These are phyloP conservation scores for Cosmorhoe ocellata DNA, from an alignment of 2,888 invertebrate species.

Conservation along the genomic window DNA sequence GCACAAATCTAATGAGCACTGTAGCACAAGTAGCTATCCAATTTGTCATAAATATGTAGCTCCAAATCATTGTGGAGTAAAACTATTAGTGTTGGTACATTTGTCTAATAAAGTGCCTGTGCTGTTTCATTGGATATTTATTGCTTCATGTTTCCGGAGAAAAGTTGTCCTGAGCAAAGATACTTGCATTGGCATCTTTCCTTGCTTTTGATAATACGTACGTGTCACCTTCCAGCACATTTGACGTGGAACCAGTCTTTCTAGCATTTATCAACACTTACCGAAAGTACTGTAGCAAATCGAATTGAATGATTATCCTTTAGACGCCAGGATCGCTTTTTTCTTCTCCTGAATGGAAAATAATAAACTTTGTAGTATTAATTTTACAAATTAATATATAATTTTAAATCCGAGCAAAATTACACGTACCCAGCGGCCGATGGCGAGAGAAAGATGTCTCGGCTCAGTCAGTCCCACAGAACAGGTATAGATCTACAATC, in stretches of 20 bases:
- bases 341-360: slow-evolving; percentile 66
- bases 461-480: too few relatives aligned
- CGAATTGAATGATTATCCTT: slow-evolving; percentile 70
- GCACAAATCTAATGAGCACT: not conserved
- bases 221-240: slow-evolving; percentile 82
- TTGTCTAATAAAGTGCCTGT: too few relatives aligned
- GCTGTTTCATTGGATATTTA: not conserved
- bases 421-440: slow-evolving; percentile 75
- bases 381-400: slow-evolving; percentile 45
- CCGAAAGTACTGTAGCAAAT: slow-evolving; percentile 79
- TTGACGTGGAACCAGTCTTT: slow-evolving; percentile 78
- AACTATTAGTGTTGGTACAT: too few relatives aligned
- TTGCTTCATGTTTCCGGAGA: not conserved
- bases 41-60: slow-evolving; percentile 3
- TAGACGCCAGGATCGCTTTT: slow-evolving; percentile 72
- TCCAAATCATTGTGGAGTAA: not conserved
- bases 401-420: slow-evolving; percentile 35
- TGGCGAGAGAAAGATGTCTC: slow-evolving; percentile 69
- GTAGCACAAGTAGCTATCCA: not conserved
- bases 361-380: slow-evolving; percentile 46
- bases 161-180: slow-evolving; percentile 29
- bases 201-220: slow-evolving; percentile 77
- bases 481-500: too few relatives aligned
- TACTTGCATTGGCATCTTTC: slow-evolving; percentile 53
- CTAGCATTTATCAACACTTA: slow-evolving; percentile 62